These are phyloP conservation scores for Monoplex corrugatus DNA, from an alignment of 2,888 invertebrate genomes.

Conservation along the genomic window DNA sequence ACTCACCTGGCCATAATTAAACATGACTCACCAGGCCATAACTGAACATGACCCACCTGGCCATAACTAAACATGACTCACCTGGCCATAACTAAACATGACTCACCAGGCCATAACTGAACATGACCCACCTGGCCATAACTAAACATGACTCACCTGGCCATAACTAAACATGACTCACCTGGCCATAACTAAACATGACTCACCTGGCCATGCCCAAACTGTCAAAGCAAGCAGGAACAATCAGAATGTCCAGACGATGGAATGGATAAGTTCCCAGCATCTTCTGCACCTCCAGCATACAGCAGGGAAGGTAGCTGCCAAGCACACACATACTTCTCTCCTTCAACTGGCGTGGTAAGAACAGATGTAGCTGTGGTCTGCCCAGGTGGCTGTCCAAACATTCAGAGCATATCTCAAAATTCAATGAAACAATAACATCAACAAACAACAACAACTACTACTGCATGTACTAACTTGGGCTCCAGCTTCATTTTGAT, in stretches of 20 bases:
- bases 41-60: no score
- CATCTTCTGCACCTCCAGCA: slow-evolving; percentile 67
- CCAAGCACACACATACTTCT: slow-evolving; percentile 8
- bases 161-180: neutral
- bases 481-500: no score
- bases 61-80: no score
- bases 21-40: no score
- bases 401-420: neutral
- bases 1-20: no score
- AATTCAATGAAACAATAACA: neutral
- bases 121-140: no score
- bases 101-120: no score
- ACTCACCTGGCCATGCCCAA: slow-evolving; percentile 76
- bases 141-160: no score
- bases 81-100: no score
- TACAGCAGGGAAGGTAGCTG: slow-evolving; percentile 70
- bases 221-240: slow-evolving; percentile 77
- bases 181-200: neutral
- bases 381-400: neutral
- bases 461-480: no score
- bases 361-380: slow-evolving; percentile 31
- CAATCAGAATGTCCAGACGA: slow-evolving; percentile 80
- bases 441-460: no score
- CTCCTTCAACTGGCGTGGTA: slow-evolving; percentile 11
- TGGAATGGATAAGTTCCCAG: slow-evolving; percentile 80